Evolutionary conservation across 2,888 invertebrate genomes (phyloP), one percentile per base, ranked within the genome.

Genomic region (Cryptocheilus praepositus): DNA sequence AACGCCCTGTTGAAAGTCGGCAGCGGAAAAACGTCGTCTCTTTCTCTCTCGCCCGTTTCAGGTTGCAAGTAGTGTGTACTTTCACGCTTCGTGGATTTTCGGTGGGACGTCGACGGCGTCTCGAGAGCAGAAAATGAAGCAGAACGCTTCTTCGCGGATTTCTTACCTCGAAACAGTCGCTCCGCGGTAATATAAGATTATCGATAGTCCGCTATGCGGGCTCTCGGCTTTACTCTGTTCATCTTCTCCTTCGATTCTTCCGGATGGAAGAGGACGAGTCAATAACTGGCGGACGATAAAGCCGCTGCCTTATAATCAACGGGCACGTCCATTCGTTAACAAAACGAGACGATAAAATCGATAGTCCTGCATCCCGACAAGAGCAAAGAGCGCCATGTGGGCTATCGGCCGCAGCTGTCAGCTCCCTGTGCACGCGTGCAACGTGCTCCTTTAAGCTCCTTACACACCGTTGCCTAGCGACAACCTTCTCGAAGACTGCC

Each of bases 321-420:
- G 64, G 43, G 61, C 56, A 61, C 59, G 54, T 51, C 57, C 69
- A 75, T 81, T 79, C 73, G 74, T 78, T 74, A 73, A 69, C 68
- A 66, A 69, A 77, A 79, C 70, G 74, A 74, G 73, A 70, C 74
- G 82, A 85, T 82, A 85, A 82, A 84, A 86, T 85, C 86, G 82
- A 86, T 85, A 83, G 75, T 57, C 70, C 72, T 72, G 80, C 81
- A 82, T 82, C 83, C 80, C 74, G 70, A 75, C 75, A 73, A 85
- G 80, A 82, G 82, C 77, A 77, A 77, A 81, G 75, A 77, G 71
- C 77, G 80, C 81, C 86, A 86, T 86, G 85, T 86, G 86, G 85
- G 77, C 82, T 83, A 81, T 83, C 79, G 81, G 72, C 71, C 81
- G 57, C 85, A 86, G 86, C 85, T 86, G 85, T 83, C 84, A 81